Base-by-base conservation (phyloP, 35 echinoderm and acorn worm species). In the Diadema setosum region DNA sequence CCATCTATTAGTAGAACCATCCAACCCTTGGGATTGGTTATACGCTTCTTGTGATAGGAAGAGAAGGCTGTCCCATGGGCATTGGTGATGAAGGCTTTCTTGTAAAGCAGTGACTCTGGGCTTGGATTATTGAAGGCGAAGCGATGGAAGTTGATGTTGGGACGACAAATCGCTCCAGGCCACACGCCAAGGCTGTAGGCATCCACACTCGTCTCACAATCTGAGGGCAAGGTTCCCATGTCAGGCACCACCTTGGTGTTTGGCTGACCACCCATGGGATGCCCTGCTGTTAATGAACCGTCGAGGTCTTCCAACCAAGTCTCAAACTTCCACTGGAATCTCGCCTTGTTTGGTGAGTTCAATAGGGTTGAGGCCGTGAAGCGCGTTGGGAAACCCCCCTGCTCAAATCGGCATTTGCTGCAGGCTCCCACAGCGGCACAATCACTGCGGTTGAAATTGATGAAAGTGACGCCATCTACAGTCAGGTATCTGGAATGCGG, bases 261-360 rank as follows among this genome's bases (percentile, higher is more conserved):
- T n/a, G n/a, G n/a, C n/a, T n/a, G n/a, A n/a, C n/a, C n/a, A n/a
- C n/a, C n/a, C n/a, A n/a, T n/a, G n/a, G n/a, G n/a, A n/a, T n/a
- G n/a, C 2, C 67, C 73, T 8, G 24, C 64, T 12, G 46, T 46
- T 30, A 95, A 50, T 5, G 83, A 70, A 12, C 93, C 93, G 35
- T 95, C 93, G 11, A 91, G 27, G 59, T 95, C 93, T 60, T 95
- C 87, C 18, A 90, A 83, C 74, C 65, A 85, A n/a, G 48, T 33
- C 74, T 95, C 93, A 58, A 90, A 86, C 8, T 90, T 40, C 93
- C 93, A 95, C 55, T 91, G 46, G 83, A 89, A 94, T 5, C 78
- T 65, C 39, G 58, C 88, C 60, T 87, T 95, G 39, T 95, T 90
- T 21, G 88, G 70, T 12, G 93, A 85, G 74, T 95, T 86, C 2